These are phyloP conservation scores for Dendrocincla fuliginosa DNA, from an alignment of 2,797 vertebrate genomes.

Conservation along the genomic window DNA sequence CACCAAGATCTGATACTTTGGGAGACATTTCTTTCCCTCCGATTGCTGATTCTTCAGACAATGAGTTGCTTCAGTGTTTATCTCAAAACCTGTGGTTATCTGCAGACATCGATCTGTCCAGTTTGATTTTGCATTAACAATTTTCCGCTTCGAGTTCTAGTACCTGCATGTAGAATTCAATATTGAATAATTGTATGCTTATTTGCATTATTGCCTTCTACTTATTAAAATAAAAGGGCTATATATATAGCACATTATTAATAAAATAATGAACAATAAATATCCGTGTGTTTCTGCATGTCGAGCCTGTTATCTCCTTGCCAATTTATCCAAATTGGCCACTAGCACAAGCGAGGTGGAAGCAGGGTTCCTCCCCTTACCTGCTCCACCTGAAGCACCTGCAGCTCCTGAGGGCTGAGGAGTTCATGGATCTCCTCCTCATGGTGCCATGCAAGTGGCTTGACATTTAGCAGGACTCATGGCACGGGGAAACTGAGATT, in stretches of 20 bases:
- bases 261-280: not conserved
- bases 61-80: conserved; percentile 22
- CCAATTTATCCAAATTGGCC: not conserved
- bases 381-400: not conserved
- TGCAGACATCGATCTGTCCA: conserved; percentile 19
- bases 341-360: not conserved
- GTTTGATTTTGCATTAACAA: not conserved
- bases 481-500: not conserved
- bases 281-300: not conserved
- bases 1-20: conserved; percentile 16
- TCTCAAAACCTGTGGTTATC: conserved; percentile 5
- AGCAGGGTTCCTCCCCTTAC: not conserved
- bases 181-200: not conserved
- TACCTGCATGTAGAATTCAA: not conserved
- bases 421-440: not conserved
- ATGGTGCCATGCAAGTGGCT: not conserved
- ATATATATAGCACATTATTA: not conserved
- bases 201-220: not conserved
- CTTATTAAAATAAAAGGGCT: not conserved
- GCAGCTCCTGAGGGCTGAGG: not conserved
- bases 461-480: not conserved
- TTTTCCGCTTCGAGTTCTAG: not conserved
- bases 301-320: not conserved
- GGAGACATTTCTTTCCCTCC: conserved; percentile 44
- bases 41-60: conserved; percentile 32